Evolutionary conservation across 2,113 vertebrate genomes (phyloP), one percentile per base, ranked within the genome.

Genomic region (Peromyscus maniculatus): DNA sequence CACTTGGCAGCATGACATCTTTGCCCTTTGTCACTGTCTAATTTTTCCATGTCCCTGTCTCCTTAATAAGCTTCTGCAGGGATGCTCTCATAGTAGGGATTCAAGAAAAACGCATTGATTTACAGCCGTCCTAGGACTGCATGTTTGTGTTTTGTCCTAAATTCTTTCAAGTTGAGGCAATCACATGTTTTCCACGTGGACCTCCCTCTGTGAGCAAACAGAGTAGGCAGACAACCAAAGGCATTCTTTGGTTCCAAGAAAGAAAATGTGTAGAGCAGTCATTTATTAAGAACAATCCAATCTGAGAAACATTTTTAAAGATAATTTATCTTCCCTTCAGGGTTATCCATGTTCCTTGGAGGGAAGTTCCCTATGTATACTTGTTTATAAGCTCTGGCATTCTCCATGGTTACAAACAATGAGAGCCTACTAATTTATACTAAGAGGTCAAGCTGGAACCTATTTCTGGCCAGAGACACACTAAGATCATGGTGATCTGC

Each of bases 301-400:
- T 97, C 94, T 95, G 91, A 97, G 90, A 94, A 97, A 95, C 97
- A 97, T 97, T 95, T 95, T 97, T 95, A 97, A 98, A 97, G 97
- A 97, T 82, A 90, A 98, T 98, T 98, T 98, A 98, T 98, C 98
- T 98, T 98, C 55, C 1, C 0, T 97, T 96, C 94, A 97, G 94
- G 98, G 15, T 28, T 91, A 97, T 93, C 94, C 97, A 97, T 95
- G 95, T 98, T 43, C 96, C 97, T 97, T 94, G 91, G 89, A 15
- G 96, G 92, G 98, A 92, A 97, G 96, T 83, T 98, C 98, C 98
- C 89, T 83, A 69, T 97, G 93, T 83, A 97, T 98, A 98, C 98
- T 98, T 98, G 98, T 98, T 98, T 98, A 98, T 95, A 97, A 97
- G 95, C 95, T 80, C 93, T 43, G 96, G 97, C 95, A 97, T 98